A percentile compares a stretch with the other conserved stretches of the same genome.
These are phyloP conservation scores for Augiades crinisus DNA, from an alignment of 2,888 invertebrate species.

Conservation along the genomic window DNA sequence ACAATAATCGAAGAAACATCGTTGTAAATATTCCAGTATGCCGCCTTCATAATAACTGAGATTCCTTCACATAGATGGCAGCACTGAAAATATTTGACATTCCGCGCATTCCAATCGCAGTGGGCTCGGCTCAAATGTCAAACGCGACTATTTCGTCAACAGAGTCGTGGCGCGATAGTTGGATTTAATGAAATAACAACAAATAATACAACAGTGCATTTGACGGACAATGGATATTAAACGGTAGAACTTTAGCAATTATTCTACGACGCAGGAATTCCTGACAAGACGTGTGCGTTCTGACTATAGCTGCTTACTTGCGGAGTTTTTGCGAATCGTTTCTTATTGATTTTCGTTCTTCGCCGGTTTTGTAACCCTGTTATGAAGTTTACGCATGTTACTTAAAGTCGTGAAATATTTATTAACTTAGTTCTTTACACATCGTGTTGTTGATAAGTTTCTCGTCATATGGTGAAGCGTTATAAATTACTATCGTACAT, in stretches of 20 bases:
- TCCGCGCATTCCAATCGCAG: constrained; percentile 83
- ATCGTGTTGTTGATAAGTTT: constrained; percentile 34
- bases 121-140: constrained; percentile 88
- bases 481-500: constrained; percentile 19
- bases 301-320: constrained; percentile 42
- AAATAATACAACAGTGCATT: constrained; percentile 67
- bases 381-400: constrained; percentile 58
- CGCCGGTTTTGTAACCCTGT: constrained; percentile 68
- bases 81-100: constrained; percentile 86
- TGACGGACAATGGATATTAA: constrained; percentile 69
- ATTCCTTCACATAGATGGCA: constrained; percentile 82
- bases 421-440: constrained; percentile 29
- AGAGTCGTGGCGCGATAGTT: constrained; percentile 79
- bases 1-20: constrained; percentile 24
- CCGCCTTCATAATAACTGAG: constrained; percentile 56
- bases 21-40: constrained; percentile 50
- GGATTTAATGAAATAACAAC: constrained; percentile 78
- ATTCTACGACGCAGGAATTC: constrained; percentile 54
- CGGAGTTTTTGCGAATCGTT: constrained; percentile 59
- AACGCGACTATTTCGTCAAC: constrained; percentile 83
- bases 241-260: constrained; percentile 59
- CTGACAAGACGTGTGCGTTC: constrained; percentile 54
- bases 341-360: constrained; percentile 75
- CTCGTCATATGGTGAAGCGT: constrained; percentile 48
- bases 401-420: constrained; percentile 38